A percentile compares a stretch with the other conserved stretches of the same genome.
Evolutionary conservation across 2,888 invertebrate species (phyloP).

Genomic region (Lochmaea capreae): DNA sequence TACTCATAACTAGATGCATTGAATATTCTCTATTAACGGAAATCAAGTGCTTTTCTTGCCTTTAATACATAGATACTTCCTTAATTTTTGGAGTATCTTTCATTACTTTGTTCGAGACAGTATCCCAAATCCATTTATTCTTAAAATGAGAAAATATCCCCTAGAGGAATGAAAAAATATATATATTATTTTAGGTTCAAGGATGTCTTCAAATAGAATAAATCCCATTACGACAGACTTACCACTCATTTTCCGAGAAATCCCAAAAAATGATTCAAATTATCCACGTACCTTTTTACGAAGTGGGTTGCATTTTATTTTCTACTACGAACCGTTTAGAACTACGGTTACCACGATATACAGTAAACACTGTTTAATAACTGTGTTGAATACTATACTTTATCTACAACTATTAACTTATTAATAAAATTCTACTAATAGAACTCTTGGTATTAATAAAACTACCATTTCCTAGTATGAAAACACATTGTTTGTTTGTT

Average conservation of each 20-base stretch:
- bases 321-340: no score
- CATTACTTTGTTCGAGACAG: conserved; percentile 17
- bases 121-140: conserved; percentile 15
- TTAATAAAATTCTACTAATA: no score
- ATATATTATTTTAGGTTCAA: neutral
- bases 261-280: neutral
- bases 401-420: no score
- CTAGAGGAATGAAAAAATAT: conserved; percentile 2
- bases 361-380: no score
- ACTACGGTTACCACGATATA: no score
- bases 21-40: neutral
- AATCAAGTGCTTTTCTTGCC: no score
- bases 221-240: neutral
- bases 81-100: conserved; percentile 8
- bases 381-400: no score
- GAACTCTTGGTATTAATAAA: no score
- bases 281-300: neutral
- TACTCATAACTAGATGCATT: neutral
- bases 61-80: no score
- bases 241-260: neutral
- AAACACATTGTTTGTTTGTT: no score
- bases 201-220: conserved; percentile 5
- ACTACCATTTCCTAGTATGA: no score
- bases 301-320: neutral
- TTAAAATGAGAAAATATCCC: conserved; percentile 14